Percentiles rank a stretch among this genome's conserved stretches.
These are phyloP conservation scores for Mus pahari DNA, from an alignment of 2,113 vertebrate species.

Conservation along the genomic window DNA sequence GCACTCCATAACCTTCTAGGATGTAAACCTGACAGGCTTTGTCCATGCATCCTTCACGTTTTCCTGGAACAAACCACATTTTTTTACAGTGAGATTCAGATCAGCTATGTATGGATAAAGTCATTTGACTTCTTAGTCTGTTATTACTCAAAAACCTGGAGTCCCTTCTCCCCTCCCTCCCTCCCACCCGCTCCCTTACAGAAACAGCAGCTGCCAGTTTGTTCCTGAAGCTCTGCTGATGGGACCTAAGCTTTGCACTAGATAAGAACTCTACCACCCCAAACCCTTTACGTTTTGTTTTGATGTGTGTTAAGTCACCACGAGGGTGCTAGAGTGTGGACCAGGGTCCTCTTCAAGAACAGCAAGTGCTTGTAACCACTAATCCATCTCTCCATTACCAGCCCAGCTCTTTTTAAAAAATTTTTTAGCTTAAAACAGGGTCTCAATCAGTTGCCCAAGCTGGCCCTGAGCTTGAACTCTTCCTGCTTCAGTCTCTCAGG, in stretches of 20 bases:
- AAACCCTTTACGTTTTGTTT: neutral
- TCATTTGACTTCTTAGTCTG: neutral
- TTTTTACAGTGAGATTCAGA: neutral
- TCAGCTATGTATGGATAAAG: neutral
- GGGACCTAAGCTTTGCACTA: neutral
- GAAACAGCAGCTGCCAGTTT: neutral
- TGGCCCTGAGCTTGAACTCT: neutral
- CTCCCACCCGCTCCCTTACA: neutral
- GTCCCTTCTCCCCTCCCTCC: too few species aligned
- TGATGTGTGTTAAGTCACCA: neutral
- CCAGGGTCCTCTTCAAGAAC: neutral
- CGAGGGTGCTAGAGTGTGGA: neutral
- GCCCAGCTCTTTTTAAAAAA: neutral
- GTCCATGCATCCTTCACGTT: neutral
- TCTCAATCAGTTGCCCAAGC: neutral
- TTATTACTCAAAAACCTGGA: neutral
- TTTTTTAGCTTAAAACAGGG: neutral
- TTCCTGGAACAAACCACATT: neutral
- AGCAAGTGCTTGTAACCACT: neutral
- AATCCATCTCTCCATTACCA: neutral
- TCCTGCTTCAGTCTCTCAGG: neutral
- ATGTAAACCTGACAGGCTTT: neutral
- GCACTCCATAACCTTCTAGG: neutral
- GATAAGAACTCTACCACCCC: neutral
- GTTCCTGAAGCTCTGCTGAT: neutral